These are phyloP conservation scores for Stenchaetothrips biformis DNA, from an alignment of 2,888 invertebrate species.

Conservation along the genomic window DNA sequence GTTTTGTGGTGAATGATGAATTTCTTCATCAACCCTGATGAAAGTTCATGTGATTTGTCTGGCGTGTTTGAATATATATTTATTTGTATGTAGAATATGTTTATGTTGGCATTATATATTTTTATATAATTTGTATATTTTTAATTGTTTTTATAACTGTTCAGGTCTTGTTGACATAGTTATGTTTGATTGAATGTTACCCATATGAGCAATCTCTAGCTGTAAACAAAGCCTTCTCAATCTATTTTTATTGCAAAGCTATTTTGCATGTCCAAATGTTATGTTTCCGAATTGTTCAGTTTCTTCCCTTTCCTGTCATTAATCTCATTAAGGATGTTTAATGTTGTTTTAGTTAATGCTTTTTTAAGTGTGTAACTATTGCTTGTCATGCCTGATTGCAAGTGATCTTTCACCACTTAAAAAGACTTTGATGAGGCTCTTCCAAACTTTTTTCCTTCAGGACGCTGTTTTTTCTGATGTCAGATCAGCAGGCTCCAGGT, in stretches of 20 bases:
- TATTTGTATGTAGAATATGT: constrained; percentile 22
- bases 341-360: not conserved
- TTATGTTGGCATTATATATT: constrained; percentile 24
- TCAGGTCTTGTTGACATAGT: constrained; percentile 19
- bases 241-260: constrained; percentile 18
- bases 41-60: constrained; percentile 1
- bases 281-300: not conserved
- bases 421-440: not conserved
- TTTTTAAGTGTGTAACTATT: not conserved
- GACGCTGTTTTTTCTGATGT: not conserved
- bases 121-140: constrained; percentile 25
- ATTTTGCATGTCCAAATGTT: constrained; percentile 21
- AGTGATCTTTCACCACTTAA: not conserved
- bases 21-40: not conserved
- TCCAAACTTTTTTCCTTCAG: not conserved
- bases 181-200: constrained; percentile 16
- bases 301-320: constrained; percentile 18
- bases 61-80: constrained; percentile 24
- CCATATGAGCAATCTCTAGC: constrained; percentile 15
- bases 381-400: not conserved
- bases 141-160: constrained; percentile 22
- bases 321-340: not conserved
- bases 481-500: too few relatives aligned
- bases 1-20: not conserved
- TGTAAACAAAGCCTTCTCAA: constrained; percentile 21